phyloP scores from a whole-genome alignment of 2,888 invertebrate species.

The Trichogramma dendrolimi region DNA sequence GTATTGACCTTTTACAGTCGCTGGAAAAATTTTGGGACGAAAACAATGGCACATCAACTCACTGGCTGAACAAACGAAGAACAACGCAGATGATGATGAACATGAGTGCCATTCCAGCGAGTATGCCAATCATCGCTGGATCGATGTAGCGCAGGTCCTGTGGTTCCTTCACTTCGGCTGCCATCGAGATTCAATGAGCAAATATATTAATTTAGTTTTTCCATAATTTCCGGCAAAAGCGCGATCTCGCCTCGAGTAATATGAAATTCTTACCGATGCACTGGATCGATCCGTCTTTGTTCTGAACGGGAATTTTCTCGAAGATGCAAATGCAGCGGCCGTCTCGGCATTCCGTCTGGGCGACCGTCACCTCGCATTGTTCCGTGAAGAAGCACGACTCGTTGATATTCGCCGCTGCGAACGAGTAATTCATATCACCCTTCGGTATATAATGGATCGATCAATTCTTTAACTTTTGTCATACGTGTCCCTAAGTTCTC shows the following conservation, averaged over 20 bases:
- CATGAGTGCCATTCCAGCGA: slow-evolving; percentile 89
- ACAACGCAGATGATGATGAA: slow-evolving; percentile 91
- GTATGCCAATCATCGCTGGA: slow-evolving; percentile 85
- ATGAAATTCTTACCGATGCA: slow-evolving; percentile 64
- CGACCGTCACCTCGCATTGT: slow-evolving; percentile 72
- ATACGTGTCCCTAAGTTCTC: no score
- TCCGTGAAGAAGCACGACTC: slow-evolving; percentile 79
- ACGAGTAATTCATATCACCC: background rate
- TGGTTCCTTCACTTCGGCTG: slow-evolving; percentile 59
- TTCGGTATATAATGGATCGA: no score
- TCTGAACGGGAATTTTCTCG: slow-evolving; percentile 69
- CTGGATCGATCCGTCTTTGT: slow-evolving; percentile 67
- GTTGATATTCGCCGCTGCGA: slow-evolving; percentile 70
- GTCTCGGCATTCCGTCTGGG: slow-evolving; percentile 76
- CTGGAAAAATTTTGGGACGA: no score
- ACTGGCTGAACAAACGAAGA: slow-evolving; percentile 88
- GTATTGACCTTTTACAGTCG: no score
- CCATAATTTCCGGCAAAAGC: background rate
- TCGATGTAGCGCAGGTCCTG: slow-evolving; percentile 69
- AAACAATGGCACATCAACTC: slow-evolving; percentile 46
- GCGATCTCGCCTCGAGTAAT: background rate
- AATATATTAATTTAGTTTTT: background rate
- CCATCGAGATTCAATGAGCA: background rate
- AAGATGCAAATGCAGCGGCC: slow-evolving; percentile 74
- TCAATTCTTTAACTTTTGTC: no score